Evolutionary conservation across 2,797 vertebrate species (phyloP).

Genomic region (Danio albolineatus): DNA sequence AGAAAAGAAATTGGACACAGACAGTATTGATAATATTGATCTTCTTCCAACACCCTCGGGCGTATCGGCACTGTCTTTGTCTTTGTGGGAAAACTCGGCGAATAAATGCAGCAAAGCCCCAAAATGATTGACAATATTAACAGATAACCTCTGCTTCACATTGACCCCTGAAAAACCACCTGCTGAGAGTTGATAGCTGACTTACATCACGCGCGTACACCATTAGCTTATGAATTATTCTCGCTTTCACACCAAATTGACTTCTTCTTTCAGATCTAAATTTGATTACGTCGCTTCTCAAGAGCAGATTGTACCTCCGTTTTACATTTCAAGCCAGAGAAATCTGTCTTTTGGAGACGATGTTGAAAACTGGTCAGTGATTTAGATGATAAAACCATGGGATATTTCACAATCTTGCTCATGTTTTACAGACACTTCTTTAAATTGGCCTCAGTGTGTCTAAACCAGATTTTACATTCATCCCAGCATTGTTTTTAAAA

Average conservation of each 20-base stretch:
- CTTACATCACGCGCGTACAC: not conserved
- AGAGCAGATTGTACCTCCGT: not conserved
- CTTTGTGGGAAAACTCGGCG: not conserved
- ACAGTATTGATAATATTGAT: conserved; percentile 47
- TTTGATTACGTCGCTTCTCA: not conserved
- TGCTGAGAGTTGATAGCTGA: conserved; percentile 10
- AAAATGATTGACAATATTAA: conserved; percentile 14
- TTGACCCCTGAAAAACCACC: conserved; percentile 3
- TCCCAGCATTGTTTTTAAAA: too few relatives aligned
- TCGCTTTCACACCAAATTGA: conserved; percentile 4
- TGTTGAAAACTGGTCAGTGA: not conserved
- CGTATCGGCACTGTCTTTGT: not conserved
- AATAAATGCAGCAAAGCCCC: conserved; percentile 2
- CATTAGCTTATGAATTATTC: conserved; percentile 7
- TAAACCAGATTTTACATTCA: not conserved
- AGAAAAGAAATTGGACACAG: conserved; percentile 19
- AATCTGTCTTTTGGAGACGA: not conserved
- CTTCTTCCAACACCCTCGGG: conserved; percentile 16
- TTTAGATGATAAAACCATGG: not conserved
- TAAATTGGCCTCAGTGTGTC: not conserved
- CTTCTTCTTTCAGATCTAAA: not conserved
- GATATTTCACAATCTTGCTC: conserved; percentile 3
- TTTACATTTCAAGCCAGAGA: not conserved
- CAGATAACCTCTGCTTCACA: conserved; percentile 23
- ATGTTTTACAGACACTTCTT: not conserved